Percentiles rank a stretch among this genome's conserved stretches.
phyloP scores from a whole-genome alignment of 2,113 vertebrate species.

The Neolamprologus tretocephalus region DNA sequence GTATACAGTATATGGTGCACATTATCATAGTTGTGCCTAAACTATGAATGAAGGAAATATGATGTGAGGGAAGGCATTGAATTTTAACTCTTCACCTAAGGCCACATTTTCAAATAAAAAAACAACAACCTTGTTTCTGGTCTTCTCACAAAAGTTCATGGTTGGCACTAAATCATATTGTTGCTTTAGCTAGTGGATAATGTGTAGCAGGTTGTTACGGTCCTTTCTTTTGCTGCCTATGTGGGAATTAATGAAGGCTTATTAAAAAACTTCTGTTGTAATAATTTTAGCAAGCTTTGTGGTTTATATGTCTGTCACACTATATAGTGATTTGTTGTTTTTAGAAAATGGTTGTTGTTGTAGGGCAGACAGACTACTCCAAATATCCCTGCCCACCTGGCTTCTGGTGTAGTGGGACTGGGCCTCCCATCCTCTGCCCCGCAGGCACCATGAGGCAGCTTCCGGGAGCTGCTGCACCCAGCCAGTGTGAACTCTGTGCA shows the following conservation, averaged over 20 bases:
- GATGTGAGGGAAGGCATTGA: neutral
- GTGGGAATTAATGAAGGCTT: neutral
- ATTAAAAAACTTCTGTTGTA: neutral
- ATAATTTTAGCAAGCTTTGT: neutral
- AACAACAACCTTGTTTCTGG: neutral
- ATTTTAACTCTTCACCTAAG: neutral
- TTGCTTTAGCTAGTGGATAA: neutral
- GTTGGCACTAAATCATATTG: neutral
- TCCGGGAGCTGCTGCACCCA: constrained; percentile 72
- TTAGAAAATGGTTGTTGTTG: neutral
- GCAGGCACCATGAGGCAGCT: constrained; percentile 76
- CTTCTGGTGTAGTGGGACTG: constrained; percentile 83
- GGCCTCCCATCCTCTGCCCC: constrained; percentile 75
- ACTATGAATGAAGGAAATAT: neutral
- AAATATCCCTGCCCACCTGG: constrained; percentile 78
- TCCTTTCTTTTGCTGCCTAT: neutral
- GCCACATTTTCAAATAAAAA: neutral
- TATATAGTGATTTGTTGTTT: neutral
- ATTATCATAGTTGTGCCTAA: neutral
- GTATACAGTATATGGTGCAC: neutral
- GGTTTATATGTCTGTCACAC: neutral
- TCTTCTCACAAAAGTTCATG: neutral
- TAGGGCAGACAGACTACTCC: constrained; percentile 75
- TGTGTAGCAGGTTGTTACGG: neutral
- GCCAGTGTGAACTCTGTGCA: constrained; percentile 76